Evolutionary conservation across 1,140 invertebrate genomes (phyloP).

Genomic region (Cherax destructor): DNA sequence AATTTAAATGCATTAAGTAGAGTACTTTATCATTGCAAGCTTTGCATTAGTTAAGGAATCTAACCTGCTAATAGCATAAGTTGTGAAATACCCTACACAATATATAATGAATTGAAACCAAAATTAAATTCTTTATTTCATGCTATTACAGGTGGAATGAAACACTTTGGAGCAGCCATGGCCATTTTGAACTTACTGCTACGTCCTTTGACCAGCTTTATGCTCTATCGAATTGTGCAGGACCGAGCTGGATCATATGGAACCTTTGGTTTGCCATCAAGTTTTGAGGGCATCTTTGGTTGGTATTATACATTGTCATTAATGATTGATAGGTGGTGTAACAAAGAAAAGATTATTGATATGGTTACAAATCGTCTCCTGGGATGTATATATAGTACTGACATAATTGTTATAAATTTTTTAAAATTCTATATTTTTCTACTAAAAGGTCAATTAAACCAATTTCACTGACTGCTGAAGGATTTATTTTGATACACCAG

Average conservation of each 20-base stretch:
- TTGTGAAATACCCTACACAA: too few species aligned
- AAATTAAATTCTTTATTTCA: too few species aligned
- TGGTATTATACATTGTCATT: not conserved
- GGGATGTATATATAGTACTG: too few species aligned
- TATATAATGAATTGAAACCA: too few species aligned
- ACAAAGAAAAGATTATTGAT: too few species aligned
- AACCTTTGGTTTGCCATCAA: slow-evolving; percentile 49
- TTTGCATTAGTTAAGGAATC: not conserved
- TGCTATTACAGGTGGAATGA: slow-evolving; percentile 10
- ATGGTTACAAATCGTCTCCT: too few species aligned
- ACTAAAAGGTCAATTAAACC: too few species aligned
- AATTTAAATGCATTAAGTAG: not conserved
- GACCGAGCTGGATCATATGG: slow-evolving; percentile 60
- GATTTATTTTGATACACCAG: too few species aligned
- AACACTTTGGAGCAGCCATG: slow-evolving; percentile 56
- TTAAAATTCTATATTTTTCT: too few species aligned
- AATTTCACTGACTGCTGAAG: too few species aligned
- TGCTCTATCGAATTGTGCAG: slow-evolving; percentile 62
- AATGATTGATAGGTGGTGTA: not conserved
- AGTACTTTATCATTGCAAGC: not conserved
- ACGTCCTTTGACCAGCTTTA: slow-evolving; percentile 55
- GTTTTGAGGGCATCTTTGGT: slow-evolving; percentile 61
- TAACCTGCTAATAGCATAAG: too few species aligned
- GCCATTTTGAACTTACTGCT: slow-evolving; percentile 58
- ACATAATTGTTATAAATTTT: too few species aligned